phyloP scores from a whole-genome alignment of 2,888 invertebrate species.

The Odontothrips loti region DNA sequence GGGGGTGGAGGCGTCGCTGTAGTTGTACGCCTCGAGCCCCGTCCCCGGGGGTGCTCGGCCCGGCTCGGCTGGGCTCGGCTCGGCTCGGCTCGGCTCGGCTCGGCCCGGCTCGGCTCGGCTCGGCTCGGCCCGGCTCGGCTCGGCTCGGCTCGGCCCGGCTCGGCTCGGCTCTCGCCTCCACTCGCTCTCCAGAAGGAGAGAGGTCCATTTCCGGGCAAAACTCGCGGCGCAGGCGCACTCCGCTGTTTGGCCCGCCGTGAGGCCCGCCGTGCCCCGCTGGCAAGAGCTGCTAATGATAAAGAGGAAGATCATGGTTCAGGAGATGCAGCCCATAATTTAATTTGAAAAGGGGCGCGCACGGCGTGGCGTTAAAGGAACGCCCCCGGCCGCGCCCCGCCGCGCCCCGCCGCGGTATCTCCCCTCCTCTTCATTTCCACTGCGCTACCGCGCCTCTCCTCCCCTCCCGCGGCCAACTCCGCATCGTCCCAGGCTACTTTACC shows the following conservation, averaged over 20 bases:
- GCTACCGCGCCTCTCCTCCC: not conserved
- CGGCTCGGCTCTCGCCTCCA: not conserved
- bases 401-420: not conserved
- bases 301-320: conserved; percentile 12
- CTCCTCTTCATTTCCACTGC: too few species aligned
- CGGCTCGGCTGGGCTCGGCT: not conserved
- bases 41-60: not conserved
- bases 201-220: conserved; percentile 14
- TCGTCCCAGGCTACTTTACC: not conserved
- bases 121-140: not conserved
- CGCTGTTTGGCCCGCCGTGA: not conserved
- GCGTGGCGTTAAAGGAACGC: not conserved
- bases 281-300: conserved; percentile 1
- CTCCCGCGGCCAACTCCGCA: too few species aligned
- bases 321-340: conserved; percentile 18
- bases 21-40: too few species aligned
- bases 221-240: not conserved
- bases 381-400: not conserved
- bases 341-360: not conserved
- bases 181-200: not conserved
- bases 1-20: too few species aligned
- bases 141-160: not conserved
- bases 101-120: not conserved
- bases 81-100: too few species aligned
- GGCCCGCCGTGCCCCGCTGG: not conserved